These are phyloP conservation scores for Amblyjoppa fuscipennis DNA, from an alignment of 2,888 invertebrate species.

Conservation along the genomic window DNA sequence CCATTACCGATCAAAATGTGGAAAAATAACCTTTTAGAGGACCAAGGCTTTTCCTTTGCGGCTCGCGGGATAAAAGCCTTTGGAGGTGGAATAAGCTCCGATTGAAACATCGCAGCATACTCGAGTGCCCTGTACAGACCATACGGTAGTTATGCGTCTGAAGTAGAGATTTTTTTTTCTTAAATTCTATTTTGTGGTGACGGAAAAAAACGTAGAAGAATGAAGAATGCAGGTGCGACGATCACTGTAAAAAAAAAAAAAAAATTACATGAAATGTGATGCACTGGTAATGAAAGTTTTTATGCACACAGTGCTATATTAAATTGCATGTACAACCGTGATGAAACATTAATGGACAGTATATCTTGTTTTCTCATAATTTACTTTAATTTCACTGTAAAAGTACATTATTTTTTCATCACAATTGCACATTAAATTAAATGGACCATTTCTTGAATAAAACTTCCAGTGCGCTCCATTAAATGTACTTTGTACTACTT, in stretches of 20 bases:
- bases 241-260: background rate
- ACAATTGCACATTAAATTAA: no score
- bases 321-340: background rate
- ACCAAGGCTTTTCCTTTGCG: background rate
- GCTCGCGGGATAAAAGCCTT: background rate
- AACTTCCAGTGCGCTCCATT: background rate
- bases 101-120: background rate
- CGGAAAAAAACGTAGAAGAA: background rate
- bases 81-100: background rate
- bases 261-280: no score
- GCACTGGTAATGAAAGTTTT: no score
- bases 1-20: conserved; percentile 26
- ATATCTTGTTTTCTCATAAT: no score
- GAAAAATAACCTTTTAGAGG: background rate
- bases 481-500: background rate
- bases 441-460: no score
- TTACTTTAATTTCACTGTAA: background rate
- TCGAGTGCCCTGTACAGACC: no score
- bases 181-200: background rate
- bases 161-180: background rate
- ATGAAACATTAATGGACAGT: conserved; percentile 20
- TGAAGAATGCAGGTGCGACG: conserved; percentile 27
- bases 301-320: no score
- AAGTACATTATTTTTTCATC: background rate
- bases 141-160: no score